Evolutionary conservation across 1,140 invertebrate genomes (phyloP), one percentile per base, ranked within the genome.

Genomic region (Solen grandis): DNA sequence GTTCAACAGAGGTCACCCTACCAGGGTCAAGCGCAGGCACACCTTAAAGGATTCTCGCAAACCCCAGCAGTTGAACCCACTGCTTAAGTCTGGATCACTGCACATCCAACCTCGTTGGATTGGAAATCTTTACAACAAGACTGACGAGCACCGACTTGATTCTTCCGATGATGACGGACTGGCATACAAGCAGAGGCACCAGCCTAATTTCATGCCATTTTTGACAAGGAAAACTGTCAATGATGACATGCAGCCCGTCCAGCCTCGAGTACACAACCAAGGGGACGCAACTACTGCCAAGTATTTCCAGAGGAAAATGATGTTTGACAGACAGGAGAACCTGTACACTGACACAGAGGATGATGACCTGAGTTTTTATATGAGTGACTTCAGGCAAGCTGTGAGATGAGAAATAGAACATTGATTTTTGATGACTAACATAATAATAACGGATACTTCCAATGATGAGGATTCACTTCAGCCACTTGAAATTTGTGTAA

Each of bases 101-200:
- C 68, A 55, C 33, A 70, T 72, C n/a, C 54, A 59, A 27, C 84
- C 84, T 29, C 65, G 75, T 35, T 85, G 84, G 84, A 62, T 85
- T 8, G 60, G 50, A 31, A 63, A 85, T 19, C 59, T 85, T 22
- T 75, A 80, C 22, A 54, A 50, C 27, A 82, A 66, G 59, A 38
- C 79, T 50, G 63, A 63, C 22, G 25, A 54, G 0, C 63, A 80
- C 41, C 60, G 84, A 14, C 50, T 85, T 0, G 50, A 33, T 4
- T 19, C 31, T 16, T 14, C 80, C 1, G 70, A 82, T 41, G 38
- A 52, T 16, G 65, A 78, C 27, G 79, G 79, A 29, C 59, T 60
- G 16, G 57, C 54, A 50, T 81, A 73, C 50, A 52, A 55, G 3
- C 55, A 54, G 50, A 70, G 25, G 31, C 41, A 55, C 36, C 72